Percentiles rank a stretch among this genome's conserved stretches.
Conservation (phyloP, 1,140 invertebrate genomes). For the Acromyrmex charruanus region DNA sequence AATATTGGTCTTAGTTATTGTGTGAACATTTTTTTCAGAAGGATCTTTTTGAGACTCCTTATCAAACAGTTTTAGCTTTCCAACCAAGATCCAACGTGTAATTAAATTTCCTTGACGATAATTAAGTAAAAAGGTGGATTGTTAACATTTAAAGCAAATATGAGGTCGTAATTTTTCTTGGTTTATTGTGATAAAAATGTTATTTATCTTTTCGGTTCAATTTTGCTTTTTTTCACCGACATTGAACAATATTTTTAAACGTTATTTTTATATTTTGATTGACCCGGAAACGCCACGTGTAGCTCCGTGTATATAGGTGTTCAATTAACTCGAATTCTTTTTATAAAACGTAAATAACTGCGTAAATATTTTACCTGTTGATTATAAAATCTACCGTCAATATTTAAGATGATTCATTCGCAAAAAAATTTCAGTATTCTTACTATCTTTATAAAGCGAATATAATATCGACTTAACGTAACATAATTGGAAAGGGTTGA, state of each 20-base stretch:
- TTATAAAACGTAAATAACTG: background rate
- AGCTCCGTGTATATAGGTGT: background rate
- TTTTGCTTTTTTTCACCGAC: slow-evolving; percentile 25
- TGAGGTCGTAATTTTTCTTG: background rate
- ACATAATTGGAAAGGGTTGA: slow-evolving; percentile 21
- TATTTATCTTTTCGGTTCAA: background rate
- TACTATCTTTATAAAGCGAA: background rate
- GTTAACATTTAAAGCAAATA: slow-evolving; percentile 20
- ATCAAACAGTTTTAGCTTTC: background rate
- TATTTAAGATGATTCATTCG: background rate
- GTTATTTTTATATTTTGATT: background rate
- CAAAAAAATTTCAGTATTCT: background rate
- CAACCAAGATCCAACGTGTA: background rate
- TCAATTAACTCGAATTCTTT: slow-evolving; percentile 22
- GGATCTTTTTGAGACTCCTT: slow-evolving; percentile 11
- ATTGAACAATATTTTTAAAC: slow-evolving; percentile 36
- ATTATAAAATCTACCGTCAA: background rate
- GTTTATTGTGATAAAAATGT: background rate
- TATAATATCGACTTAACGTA: background rate
- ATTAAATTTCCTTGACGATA: slow-evolving; percentile 40
- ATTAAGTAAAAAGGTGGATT: background rate
- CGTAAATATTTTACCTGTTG: background rate
- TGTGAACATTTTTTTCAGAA: background rate
- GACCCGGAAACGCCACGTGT: slow-evolving; percentile 15
- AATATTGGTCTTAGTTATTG: background rate